A percentile compares a stretch with the other conserved stretches of the same genome.
These are phyloP conservation scores for Ardeotis arabs DNA, from an alignment of 2,113 vertebrate species.

Conservation along the genomic window DNA sequence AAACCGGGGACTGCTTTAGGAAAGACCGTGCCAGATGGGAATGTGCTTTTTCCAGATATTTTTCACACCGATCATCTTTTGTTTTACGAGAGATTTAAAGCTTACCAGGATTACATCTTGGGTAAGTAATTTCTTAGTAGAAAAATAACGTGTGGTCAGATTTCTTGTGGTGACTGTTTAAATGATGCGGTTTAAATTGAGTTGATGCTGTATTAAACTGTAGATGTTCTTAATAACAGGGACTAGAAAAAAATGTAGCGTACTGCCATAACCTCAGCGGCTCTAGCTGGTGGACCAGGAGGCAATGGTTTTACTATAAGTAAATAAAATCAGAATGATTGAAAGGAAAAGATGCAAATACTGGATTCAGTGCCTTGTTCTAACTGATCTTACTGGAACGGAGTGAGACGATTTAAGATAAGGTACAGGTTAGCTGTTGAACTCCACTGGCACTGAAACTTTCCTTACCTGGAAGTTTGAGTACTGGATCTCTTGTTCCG, in stretches of 20 bases:
- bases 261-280: background rate
- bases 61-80: slow-evolving; percentile 88
- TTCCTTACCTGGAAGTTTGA: background rate
- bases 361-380: background rate
- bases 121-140: slow-evolving; percentile 73
- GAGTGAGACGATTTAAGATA: background rate
- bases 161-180: background rate
- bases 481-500: background rate
- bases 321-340: background rate
- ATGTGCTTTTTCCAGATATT: slow-evolving; percentile 79
- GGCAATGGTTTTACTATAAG: background rate
- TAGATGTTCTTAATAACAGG: background rate
- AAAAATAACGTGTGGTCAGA: background rate
- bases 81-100: slow-evolving; percentile 91
- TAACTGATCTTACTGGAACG: background rate
- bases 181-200: background rate
- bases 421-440: background rate
- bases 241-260: background rate
- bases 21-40: slow-evolving; percentile 66
- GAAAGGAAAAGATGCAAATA: background rate
- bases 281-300: background rate
- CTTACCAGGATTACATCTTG: slow-evolving; percentile 94
- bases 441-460: background rate
- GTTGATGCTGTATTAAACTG: background rate
- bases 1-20: slow-evolving; percentile 73